Evolutionary conservation across 2,113 vertebrate genomes (phyloP), one percentile per base, ranked within the genome.

Genomic region (Tetrao urogallus): DNA sequence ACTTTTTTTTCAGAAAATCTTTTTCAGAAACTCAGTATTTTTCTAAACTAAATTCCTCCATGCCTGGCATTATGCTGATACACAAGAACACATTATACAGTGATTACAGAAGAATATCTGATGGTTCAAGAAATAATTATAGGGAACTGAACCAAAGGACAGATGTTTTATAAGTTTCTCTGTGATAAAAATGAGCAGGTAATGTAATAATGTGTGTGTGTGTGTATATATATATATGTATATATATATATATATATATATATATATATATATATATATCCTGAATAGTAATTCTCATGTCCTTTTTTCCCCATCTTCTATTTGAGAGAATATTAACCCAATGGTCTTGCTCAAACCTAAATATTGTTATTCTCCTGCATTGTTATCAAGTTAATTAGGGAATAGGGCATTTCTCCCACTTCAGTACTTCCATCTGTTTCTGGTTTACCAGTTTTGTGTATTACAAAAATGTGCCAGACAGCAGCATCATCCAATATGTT

Each of bases 391-490:
- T 93, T 95, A 96, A 96, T 92, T 93, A 92, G 96, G n/a, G 93
- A 97, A 86, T 25, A 97, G 88, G 42, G 88, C 90, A 97, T 92
- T 92, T 97, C 96, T 97, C 92, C 87, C 87, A 96, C 89, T 95
- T 92, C 92, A 96, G 63, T 92, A 93, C 64, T 89, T 65, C 96
- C 97, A 94, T 97, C 97, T 97, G 97, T 92, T 97, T 94, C 97
- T 97, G 90, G 96, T 83, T 96, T 97, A 96, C 96, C 78, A 96
- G 94, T 97, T 97, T 94, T 93, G 74, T 77, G 93, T 96, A 92
- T 82, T 90, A 80, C 82, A 91, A 93, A 96, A 96, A 96, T 52
- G 77, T 20, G 78, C 96, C 96, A 97, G 96, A 95, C 96, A 97
- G 84, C 93, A 94, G 76, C 89, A 81, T 58, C 9, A 18, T 94